phyloP scores from a whole-genome alignment of 2,797 vertebrate genomes.

The Argya squamiceps region DNA sequence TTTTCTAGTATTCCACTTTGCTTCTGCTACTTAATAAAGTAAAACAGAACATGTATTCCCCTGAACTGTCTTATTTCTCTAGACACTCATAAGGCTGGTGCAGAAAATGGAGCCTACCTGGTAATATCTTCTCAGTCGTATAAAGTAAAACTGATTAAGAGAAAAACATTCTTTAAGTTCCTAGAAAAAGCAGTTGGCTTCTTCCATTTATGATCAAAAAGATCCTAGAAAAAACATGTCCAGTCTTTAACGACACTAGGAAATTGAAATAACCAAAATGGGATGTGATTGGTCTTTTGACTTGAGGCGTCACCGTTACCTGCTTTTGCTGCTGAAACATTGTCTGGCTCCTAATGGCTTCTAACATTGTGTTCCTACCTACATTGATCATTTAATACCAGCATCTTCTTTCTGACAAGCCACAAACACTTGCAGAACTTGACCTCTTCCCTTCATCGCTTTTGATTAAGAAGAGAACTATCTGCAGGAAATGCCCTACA shows the following conservation, averaged over 20 bases:
- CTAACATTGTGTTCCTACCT: constrained; percentile 45
- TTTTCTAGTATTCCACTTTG: background rate
- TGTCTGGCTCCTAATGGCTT: constrained; percentile 39
- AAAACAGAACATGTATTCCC: background rate
- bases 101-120: constrained; percentile 35
- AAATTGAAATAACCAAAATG: constrained; percentile 64
- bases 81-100: background rate
- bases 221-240: constrained; percentile 18
- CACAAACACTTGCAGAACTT: constrained; percentile 68
- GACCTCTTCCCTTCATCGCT: constrained; percentile 54
- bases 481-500: constrained; percentile 61
- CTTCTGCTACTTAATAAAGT: constrained; percentile 23
- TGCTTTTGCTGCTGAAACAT: constrained; percentile 46
- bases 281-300: constrained; percentile 46
- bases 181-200: constrained; percentile 25
- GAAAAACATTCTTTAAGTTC: constrained; percentile 31
- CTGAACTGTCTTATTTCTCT: background rate
- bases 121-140: constrained; percentile 4
- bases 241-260: constrained; percentile 12
- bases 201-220: constrained; percentile 52
- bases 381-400: constrained; percentile 59
- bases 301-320: constrained; percentile 28
- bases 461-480: constrained; percentile 61
- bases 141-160: constrained; percentile 40
- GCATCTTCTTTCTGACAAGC: constrained; percentile 58